Evolutionary conservation across 2,797 vertebrate genomes (phyloP).

Genomic region (Cottoperca gobio): DNA sequence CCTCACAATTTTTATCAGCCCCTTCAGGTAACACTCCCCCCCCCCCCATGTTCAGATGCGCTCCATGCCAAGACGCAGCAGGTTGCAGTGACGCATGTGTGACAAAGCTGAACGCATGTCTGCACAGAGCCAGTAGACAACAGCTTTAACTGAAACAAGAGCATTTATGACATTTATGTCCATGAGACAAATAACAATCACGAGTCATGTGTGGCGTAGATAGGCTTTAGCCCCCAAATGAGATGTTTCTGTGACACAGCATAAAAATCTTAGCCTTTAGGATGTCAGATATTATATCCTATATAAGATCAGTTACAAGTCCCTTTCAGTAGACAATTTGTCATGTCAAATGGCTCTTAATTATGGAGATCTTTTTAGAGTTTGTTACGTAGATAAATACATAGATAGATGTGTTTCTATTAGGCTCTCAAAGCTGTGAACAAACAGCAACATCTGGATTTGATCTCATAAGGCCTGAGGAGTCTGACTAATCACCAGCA

Average conservation of each 20-base stretch:
- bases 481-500: conserved; percentile 79
- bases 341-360: conserved; percentile 1
- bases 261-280: background rate
- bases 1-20: too few species aligned
- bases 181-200: conserved; percentile 39
- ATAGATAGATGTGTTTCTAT: conserved; percentile 13
- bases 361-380: background rate
- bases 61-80: conserved; percentile 1
- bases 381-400: background rate
- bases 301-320: background rate
- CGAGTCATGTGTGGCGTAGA: conserved; percentile 26
- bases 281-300: background rate
- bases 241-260: conserved; percentile 20
- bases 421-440: conserved; percentile 60
- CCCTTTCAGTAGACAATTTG: background rate
- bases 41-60: too few species aligned
- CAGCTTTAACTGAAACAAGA: conserved; percentile 40
- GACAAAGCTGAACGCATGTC: conserved; percentile 8
- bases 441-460: conserved; percentile 79
- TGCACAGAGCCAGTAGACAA: conserved; percentile 24
- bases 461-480: conserved; percentile 73
- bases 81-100: conserved; percentile 37
- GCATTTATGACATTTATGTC: conserved; percentile 43
- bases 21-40: too few species aligned
- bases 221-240: conserved; percentile 11